Conservation (phyloP, 2,888 invertebrate genomes). For the Saturnia pavonia region DNA sequence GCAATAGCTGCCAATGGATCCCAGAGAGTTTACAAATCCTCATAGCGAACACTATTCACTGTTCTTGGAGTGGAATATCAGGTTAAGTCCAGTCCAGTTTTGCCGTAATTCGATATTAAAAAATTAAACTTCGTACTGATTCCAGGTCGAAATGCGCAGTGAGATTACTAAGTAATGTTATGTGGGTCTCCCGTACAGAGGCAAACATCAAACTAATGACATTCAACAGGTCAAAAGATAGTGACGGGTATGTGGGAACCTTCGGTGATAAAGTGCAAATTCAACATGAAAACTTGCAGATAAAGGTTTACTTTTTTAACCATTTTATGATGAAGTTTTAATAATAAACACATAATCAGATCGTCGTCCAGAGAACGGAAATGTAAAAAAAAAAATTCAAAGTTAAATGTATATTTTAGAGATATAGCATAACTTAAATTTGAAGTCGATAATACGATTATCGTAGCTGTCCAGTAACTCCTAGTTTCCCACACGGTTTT, state of each 20-base stretch:
- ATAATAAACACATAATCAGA: neutral
- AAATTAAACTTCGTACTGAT: neutral
- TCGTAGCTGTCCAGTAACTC: too few species aligned
- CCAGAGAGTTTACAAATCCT: too few species aligned
- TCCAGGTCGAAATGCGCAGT: neutral
- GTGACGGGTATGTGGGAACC: slow-evolving; percentile 92
- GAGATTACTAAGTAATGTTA: neutral
- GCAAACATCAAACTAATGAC: neutral
- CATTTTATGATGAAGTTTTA: neutral
- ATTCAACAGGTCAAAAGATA: slow-evolving; percentile 79
- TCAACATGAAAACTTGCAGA: slow-evolving; percentile 86
- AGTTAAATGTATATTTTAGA: too few species aligned
- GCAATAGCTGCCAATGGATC: too few species aligned
- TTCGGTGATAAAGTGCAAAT: slow-evolving; percentile 84
- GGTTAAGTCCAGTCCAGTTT: neutral
- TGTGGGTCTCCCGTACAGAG: neutral
- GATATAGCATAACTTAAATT: too few species aligned
- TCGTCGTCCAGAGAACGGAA: too few species aligned
- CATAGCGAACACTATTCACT: too few species aligned
- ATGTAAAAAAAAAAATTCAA: too few species aligned
- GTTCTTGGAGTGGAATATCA: neutral
- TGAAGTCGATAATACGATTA: too few species aligned
- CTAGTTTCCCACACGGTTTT: too few species aligned
- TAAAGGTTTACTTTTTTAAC: slow-evolving; percentile 81
- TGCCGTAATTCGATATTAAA: neutral